phyloP scores from a whole-genome alignment of 2,888 invertebrate genomes.

The Bombylius discolor region DNA sequence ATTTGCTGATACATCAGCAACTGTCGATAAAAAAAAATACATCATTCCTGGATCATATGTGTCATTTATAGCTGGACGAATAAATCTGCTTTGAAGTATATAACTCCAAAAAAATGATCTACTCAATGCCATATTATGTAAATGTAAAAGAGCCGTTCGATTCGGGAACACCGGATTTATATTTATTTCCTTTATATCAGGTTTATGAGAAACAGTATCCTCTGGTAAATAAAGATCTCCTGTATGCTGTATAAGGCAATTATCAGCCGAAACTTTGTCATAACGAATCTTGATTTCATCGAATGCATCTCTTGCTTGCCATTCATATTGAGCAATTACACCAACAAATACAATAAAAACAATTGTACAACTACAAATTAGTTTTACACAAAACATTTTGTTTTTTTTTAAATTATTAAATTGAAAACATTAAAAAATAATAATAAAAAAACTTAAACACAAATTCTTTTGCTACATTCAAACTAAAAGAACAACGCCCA shows the following conservation, averaged over 20 bases:
- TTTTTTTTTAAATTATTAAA: too few relatives aligned
- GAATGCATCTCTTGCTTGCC: conserved; percentile 81
- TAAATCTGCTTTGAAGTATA: conserved; percentile 79
- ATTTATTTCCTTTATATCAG: conserved; percentile 86
- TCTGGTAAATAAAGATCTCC: conserved; percentile 72
- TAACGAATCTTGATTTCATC: conserved; percentile 76
- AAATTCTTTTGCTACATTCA: neutral
- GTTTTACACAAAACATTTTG: conserved; percentile 25
- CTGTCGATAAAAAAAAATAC: conserved; percentile 90
- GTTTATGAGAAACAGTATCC: conserved; percentile 79
- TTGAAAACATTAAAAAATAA: too few relatives aligned
- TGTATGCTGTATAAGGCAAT: conserved; percentile 78
- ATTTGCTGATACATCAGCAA: conserved; percentile 90
- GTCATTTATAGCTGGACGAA: conserved; percentile 78
- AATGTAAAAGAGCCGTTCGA: conserved; percentile 79
- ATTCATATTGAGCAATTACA: conserved; percentile 77
- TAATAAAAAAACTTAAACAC: neutral
- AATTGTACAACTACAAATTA: conserved; percentile 31
- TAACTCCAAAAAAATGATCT: conserved; percentile 94
- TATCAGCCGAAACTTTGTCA: conserved; percentile 71
- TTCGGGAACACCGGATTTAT: conserved; percentile 91
- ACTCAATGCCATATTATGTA: conserved; percentile 94
- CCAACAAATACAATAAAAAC: conserved; percentile 37
- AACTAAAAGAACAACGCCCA: neutral
- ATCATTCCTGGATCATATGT: conserved; percentile 96